Evolutionary conservation across 2,113 vertebrate species (phyloP).

Genomic region (Psophia crepitans): DNA sequence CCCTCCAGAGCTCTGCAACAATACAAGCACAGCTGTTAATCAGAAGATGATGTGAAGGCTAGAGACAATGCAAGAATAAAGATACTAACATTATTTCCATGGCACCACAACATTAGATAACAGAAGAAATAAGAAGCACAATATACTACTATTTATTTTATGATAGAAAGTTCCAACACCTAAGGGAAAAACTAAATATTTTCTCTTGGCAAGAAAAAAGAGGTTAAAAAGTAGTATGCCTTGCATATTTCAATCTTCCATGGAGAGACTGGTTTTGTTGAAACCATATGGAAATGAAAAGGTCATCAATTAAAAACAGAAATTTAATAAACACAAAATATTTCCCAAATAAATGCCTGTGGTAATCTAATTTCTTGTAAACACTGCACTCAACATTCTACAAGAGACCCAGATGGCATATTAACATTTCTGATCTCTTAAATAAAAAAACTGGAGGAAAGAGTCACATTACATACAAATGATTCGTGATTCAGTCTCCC

Average conservation of each 20-base stretch:
- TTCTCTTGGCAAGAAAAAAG: background rate
- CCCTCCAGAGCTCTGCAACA: slow-evolving; percentile 3
- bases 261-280: slow-evolving; percentile 53
- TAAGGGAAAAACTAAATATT: background rate
- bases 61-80: slow-evolving; percentile 49
- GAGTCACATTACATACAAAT: background rate
- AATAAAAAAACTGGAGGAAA: slow-evolving; percentile 28
- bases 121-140: background rate
- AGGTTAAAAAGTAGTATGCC: slow-evolving; percentile 25
- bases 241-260: slow-evolving; percentile 7
- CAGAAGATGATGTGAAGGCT: slow-evolving; percentile 49
- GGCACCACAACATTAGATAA: background rate
- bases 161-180: slow-evolving; percentile 1
- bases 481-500: slow-evolving; percentile 11
- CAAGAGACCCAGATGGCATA: slow-evolving; percentile 69
- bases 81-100: slow-evolving; percentile 32
- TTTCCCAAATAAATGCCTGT: slow-evolving; percentile 78
- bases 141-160: slow-evolving; percentile 14
- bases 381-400: slow-evolving; percentile 57
- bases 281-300: slow-evolving; percentile 76
- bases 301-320: slow-evolving; percentile 75
- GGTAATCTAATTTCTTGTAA: slow-evolving; percentile 79
- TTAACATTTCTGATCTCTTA: slow-evolving; percentile 59
- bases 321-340: slow-evolving; percentile 79
- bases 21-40: slow-evolving; percentile 55